phyloP scores from a whole-genome alignment of 1,140 invertebrate species.

The Schlechtendalia chinensis region DNA sequence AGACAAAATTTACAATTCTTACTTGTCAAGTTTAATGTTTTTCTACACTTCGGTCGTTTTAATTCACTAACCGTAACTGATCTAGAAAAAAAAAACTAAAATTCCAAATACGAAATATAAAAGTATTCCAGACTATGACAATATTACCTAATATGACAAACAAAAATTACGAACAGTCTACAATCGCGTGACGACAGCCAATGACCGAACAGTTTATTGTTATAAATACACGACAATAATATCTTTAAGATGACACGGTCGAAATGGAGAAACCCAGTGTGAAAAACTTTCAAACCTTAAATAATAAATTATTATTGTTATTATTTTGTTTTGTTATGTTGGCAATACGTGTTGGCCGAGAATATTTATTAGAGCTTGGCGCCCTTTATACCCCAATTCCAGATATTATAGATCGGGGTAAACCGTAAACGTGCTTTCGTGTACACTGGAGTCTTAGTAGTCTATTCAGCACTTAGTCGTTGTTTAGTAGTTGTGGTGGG shows the following conservation, averaged over 20 bases:
- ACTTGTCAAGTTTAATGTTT: no score
- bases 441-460: not conserved
- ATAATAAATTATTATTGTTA: not conserved
- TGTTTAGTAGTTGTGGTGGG: conserved; percentile 12
- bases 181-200: no score
- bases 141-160: no score
- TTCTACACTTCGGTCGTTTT: no score
- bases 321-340: conserved; percentile 5
- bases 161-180: no score
- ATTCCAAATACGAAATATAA: no score
- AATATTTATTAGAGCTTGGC: conserved; percentile 39
- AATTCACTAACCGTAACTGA: no score
- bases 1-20: no score
- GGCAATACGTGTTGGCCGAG: not conserved
- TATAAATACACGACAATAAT: no score
- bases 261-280: not conserved
- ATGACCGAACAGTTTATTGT: no score
- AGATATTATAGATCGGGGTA: conserved; percentile 45
- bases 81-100: no score
- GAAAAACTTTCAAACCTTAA: not conserved
- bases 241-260: not conserved
- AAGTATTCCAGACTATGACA: no score
- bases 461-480: not conserved
- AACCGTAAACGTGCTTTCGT: not conserved
- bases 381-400: conserved; percentile 34